These are phyloP conservation scores for Helicoverpa assulta DNA, from an alignment of 2,888 invertebrate species.

Conservation along the genomic window DNA sequence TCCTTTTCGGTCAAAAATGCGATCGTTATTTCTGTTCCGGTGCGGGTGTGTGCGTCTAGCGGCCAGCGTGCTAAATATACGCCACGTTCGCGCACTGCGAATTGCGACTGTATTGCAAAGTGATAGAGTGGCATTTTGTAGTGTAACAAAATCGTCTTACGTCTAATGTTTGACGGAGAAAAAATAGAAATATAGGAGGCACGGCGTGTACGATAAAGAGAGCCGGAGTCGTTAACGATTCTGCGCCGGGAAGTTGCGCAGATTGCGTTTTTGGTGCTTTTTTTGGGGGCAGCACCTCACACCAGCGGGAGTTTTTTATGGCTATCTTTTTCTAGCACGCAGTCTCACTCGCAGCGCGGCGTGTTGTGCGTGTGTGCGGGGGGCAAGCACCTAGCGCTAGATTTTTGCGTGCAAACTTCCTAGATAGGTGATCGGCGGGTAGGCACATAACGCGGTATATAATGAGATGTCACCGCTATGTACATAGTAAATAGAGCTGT, in stretches of 20 bases:
- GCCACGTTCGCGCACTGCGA: slow-evolving; percentile 66
- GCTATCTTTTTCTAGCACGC: slow-evolving; percentile 88
- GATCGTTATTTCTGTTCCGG: slow-evolving; percentile 91
- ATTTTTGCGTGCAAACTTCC: slow-evolving; percentile 89
- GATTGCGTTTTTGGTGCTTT: slow-evolving; percentile 91
- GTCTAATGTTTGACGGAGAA: slow-evolving; percentile 87
- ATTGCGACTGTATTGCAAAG: slow-evolving; percentile 47
- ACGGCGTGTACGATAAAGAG: slow-evolving; percentile 89
- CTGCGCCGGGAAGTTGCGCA: slow-evolving; percentile 91
- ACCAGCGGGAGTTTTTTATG: slow-evolving; percentile 88
- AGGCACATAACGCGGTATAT: slow-evolving; percentile 80
- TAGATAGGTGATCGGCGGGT: slow-evolving; percentile 83
- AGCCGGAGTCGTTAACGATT: slow-evolving; percentile 90
- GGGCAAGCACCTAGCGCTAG: slow-evolving; percentile 88
- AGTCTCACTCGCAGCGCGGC: slow-evolving; percentile 78
- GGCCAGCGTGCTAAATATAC: slow-evolving; percentile 76
- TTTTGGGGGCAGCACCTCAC: slow-evolving; percentile 90
- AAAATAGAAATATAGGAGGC: slow-evolving; percentile 91
- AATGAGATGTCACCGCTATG: slow-evolving; percentile 87
- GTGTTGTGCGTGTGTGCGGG: slow-evolving; percentile 72
- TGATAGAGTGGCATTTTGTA: slow-evolving; percentile 63
- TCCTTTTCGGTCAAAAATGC: slow-evolving; percentile 91
- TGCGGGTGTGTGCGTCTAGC: slow-evolving; percentile 87
- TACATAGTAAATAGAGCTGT: slow-evolving; percentile 82
- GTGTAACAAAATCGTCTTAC: slow-evolving; percentile 78